These are phyloP conservation scores for Chloroceryle inda DNA, from an alignment of 2,797 vertebrate genomes.

Conservation along the genomic window DNA sequence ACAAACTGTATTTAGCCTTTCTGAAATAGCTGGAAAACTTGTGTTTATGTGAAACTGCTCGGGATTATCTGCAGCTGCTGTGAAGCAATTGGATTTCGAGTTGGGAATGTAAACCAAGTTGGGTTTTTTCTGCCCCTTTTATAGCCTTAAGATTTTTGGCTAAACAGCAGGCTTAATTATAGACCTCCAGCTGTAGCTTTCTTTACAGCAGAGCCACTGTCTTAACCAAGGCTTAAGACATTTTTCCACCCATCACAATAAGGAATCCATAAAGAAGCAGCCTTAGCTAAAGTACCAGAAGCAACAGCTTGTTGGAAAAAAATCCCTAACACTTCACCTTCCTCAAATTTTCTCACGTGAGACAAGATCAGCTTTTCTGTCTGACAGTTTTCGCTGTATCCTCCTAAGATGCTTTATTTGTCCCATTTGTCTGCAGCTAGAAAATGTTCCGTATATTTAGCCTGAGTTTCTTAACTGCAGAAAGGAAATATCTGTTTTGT, in stretches of 20 bases:
- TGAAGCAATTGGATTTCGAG: not conserved
- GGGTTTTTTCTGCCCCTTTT: not conserved
- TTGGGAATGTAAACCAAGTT: not conserved
- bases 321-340: not conserved
- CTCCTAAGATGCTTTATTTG: not conserved
- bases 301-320: not conserved
- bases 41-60: not conserved
- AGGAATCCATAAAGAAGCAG: not conserved
- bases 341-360: accelerated
- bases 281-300: not conserved
- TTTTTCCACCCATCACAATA: not conserved
- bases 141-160: not conserved
- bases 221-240: not conserved
- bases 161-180: not conserved
- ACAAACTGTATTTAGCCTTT: not conserved
- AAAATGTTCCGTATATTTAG: not conserved
- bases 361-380: constrained; percentile 1
- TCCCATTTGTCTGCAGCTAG: not conserved
- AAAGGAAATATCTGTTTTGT: not conserved
- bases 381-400: not conserved
- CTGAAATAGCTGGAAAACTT: not conserved
- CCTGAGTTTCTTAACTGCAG: not conserved
- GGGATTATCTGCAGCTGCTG: not conserved
- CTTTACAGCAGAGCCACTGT: not conserved
- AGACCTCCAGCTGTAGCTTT: not conserved